A percentile compares a stretch with the other conserved stretches of the same genome.
These are phyloP conservation scores for Alosa sapidissima DNA, from an alignment of 2,797 vertebrate species.

Conservation along the genomic window DNA sequence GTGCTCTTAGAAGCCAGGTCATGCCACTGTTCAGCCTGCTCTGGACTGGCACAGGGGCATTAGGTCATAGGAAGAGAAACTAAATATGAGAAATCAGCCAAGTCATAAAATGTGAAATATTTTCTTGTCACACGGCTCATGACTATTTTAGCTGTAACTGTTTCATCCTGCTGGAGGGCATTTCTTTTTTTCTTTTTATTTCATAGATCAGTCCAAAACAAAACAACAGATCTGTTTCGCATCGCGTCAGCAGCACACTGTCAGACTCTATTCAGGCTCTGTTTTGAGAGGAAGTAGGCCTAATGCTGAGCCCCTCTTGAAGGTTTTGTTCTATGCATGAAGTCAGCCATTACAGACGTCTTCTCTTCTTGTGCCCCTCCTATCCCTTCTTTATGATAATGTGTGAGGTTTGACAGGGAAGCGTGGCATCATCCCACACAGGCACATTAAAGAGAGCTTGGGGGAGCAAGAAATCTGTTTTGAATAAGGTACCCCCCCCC, in stretches of 20 bases:
- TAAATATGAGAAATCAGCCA: background rate
- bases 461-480: background rate
- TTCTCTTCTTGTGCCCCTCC: conserved; percentile 62
- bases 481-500: conserved; percentile 7
- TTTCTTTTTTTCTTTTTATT: background rate
- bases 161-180: background rate
- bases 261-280: conserved; percentile 38
- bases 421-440: background rate
- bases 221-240: background rate
- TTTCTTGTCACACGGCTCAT: background rate
- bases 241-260: conserved; percentile 37
- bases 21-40: background rate
- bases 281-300: conserved; percentile 37
- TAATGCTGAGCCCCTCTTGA: conserved; percentile 57
- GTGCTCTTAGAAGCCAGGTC: background rate
- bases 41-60: background rate
- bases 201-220: background rate
- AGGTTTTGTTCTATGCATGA: conserved; percentile 64
- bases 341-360: conserved; percentile 74
- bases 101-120: conserved; percentile 4
- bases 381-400: background rate
- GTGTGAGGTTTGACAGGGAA: background rate
- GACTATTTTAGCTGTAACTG: background rate
- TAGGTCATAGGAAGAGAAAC: background rate
- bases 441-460: background rate